Base-by-base conservation (phyloP, 1,140 invertebrate species). In the Drosophila lacteicornis region DNA sequence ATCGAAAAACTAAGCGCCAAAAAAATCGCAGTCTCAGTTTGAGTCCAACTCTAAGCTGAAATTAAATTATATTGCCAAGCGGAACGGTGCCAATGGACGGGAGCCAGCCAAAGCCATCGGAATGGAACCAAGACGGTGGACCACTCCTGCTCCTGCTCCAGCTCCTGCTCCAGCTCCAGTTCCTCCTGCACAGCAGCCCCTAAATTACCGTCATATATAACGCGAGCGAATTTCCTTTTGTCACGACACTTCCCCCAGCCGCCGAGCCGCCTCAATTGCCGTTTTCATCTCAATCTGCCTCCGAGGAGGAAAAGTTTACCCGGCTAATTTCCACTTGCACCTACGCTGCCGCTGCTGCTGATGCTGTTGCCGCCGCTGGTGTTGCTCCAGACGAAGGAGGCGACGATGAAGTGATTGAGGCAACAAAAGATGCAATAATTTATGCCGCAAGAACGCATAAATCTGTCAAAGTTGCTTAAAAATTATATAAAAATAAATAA, bases 401-500 rank as follows among this genome's bases (percentile, higher is more conserved):
- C 50, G 50, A 55, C 53, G 53, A 56, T 56, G 53, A 56, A 56
- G 59, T 50, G 56, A 58, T 58, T 49, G 56, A 38, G 50, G 51
- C 45, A 49, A 60, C 30, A 71, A 75, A 56, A 79, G 68, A 68
- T 83, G 81, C 81, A 76, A 83, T 83, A 83, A 83, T 79, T 83
- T 83, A 83, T 77, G 81, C 81, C 81, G 66, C 80, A 83, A 75
- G 67, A 83, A 79, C 80, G 76, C 80, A 83, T 83, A 83, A 83
- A 83, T 83, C 81, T 83, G 81, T 82, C 81, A 83, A 83, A 83
- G 81, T 83, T 83, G 81, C 61, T 83, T 79, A 83, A 83, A 83
- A 83, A 83, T 83, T 79, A 83, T 83, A 83, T 83, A 83, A 82
- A 83, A 76, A 83, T 83, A 83, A 83, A 83, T 82, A 56, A 83